phyloP scores from a whole-genome alignment of 1,140 invertebrate species.

The Calephelis nemesis region DNA sequence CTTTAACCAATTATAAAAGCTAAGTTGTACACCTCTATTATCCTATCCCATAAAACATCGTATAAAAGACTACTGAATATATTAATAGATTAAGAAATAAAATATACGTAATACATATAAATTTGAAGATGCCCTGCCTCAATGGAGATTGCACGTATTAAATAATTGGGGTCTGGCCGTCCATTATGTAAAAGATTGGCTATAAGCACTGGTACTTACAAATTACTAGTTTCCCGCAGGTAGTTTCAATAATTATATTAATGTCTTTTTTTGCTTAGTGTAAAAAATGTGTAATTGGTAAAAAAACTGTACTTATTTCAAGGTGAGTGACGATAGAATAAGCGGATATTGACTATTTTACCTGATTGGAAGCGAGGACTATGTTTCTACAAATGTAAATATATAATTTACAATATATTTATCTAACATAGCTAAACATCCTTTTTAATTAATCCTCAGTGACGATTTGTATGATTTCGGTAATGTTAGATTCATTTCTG shows the following conservation, averaged over 20 bases:
- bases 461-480: too few relatives aligned
- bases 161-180: conserved; percentile 38
- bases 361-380: too few relatives aligned
- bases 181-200: conserved; percentile 41
- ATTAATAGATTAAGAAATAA: conserved; percentile 1
- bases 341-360: not conserved
- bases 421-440: too few relatives aligned
- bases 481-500: too few relatives aligned
- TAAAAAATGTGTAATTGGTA: conserved; percentile 12
- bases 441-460: too few relatives aligned
- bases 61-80: not conserved
- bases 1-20: too few relatives aligned
- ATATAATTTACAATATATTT: too few relatives aligned
- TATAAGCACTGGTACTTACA: conserved; percentile 34
- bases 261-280: conserved; percentile 16
- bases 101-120: conserved; percentile 5
- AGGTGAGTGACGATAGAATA: not conserved
- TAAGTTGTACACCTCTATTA: too few relatives aligned
- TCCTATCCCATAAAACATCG: not conserved
- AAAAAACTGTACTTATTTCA: conserved; percentile 11
- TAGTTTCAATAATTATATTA: conserved; percentile 23
- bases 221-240: conserved; percentile 34
- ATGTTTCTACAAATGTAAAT: too few relatives aligned
- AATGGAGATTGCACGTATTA: conserved; percentile 39
- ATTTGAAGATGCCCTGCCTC: conserved; percentile 16